These are phyloP conservation scores for Mactra quadrangularis DNA, from an alignment of 1,140 invertebrate genomes.

Conservation along the genomic window DNA sequence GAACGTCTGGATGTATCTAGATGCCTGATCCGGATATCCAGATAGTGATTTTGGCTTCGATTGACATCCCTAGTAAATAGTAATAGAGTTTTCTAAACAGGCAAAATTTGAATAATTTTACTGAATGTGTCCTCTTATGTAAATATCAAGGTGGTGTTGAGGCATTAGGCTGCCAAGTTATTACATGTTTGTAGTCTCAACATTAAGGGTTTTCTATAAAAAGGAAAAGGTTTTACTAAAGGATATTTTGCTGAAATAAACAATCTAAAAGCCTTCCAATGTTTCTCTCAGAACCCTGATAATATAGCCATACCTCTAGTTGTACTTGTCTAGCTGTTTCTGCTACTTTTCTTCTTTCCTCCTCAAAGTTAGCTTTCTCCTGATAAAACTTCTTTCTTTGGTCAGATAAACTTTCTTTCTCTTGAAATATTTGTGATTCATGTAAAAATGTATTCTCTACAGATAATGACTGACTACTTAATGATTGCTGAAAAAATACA, in stretches of 20 bases:
- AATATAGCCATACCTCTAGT: slow-evolving; percentile 42
- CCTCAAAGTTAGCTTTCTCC: slow-evolving; percentile 79
- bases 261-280: too few species aligned
- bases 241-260: too few species aligned
- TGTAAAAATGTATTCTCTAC: slow-evolving; percentile 72
- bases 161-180: too few species aligned
- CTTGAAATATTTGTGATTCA: slow-evolving; percentile 74
- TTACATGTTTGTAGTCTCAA: too few species aligned
- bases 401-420: slow-evolving; percentile 75
- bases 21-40: too few species aligned
- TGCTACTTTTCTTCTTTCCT: slow-evolving; percentile 75
- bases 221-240: too few species aligned
- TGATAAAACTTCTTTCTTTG: slow-evolving; percentile 76
- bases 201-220: too few species aligned
- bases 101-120: too few species aligned
- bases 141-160: too few species aligned
- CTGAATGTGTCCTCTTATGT: too few species aligned
- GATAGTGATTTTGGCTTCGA: not conserved
- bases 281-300: too few species aligned
- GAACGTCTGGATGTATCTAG: too few species aligned
- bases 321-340: slow-evolving; percentile 69
- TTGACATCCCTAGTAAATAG: not conserved
- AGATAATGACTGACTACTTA: slow-evolving; percentile 71
- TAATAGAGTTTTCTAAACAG: not conserved
- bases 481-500: slow-evolving; percentile 70